A percentile compares a stretch with the other conserved stretches of the same genome.
These are phyloP conservation scores for Aphelinus certus DNA, from an alignment of 1,140 invertebrate species.

Conservation along the genomic window DNA sequence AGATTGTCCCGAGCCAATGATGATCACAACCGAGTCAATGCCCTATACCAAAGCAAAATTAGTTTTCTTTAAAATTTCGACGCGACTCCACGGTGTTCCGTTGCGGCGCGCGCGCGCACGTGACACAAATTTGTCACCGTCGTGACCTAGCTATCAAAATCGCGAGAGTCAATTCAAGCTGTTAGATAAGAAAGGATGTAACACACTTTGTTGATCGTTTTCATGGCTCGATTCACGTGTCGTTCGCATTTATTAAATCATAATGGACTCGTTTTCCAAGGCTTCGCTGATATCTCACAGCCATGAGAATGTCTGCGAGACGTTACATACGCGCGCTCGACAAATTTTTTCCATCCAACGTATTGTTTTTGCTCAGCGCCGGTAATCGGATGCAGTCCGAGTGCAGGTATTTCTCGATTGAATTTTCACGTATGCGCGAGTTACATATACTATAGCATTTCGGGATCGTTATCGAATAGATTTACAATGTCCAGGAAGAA, in stretches of 20 bases:
- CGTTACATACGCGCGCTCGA: no score
- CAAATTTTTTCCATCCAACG: no score
- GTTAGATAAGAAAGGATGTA: slow-evolving; percentile 4
- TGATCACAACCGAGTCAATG: no score
- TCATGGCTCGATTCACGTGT: slow-evolving; percentile 5
- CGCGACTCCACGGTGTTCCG: no score
- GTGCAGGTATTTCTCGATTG: no score
- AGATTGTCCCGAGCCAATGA: no score
- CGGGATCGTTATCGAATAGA: not conserved
- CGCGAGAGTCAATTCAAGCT: slow-evolving; percentile 6
- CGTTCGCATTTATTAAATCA: slow-evolving; percentile 26
- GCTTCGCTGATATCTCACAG: not conserved
- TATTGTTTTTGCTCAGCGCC: no score
- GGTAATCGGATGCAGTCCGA: no score
- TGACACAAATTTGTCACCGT: not conserved
- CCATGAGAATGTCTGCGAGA: no score
- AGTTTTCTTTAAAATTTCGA: no score
- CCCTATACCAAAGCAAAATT: no score
- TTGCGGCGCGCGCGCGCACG: not conserved
- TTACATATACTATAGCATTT: not conserved
- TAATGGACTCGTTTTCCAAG: slow-evolving; percentile 10
- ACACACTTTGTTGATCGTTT: not conserved
- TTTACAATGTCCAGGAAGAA: not conserved
- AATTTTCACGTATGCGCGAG: no score
- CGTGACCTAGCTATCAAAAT: not conserved